Evolutionary conservation across 92 coral and sea anemone genomes (phyloP).

Genomic region (Palythoa grandiflora): DNA sequence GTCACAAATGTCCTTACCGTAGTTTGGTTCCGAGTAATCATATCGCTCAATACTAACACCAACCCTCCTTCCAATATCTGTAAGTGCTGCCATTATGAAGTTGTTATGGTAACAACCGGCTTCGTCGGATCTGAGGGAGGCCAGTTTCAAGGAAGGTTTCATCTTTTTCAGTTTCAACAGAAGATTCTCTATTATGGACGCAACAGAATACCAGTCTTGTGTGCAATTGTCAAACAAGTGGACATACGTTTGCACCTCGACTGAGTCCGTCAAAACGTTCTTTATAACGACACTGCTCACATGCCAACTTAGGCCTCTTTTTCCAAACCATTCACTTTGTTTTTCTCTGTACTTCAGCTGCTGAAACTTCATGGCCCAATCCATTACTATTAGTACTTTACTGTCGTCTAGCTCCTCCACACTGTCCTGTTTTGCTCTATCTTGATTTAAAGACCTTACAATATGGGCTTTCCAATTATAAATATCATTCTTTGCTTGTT

Average conservation of each 20-base stretch:
- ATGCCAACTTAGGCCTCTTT: conserved; percentile 78
- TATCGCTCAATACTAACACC: conserved; percentile 26
- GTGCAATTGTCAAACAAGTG: conserved; percentile 32
- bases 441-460: conserved; percentile 76
- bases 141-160: conserved; percentile 1
- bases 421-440: conserved; percentile 72
- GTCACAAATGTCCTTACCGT: conserved; percentile 48
- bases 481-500: conserved; percentile 1
- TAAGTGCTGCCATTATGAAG: conserved; percentile 9
- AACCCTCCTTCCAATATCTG: conserved; percentile 41
- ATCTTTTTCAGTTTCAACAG: conserved; percentile 17
- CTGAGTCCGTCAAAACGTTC: background rate
- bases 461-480: conserved; percentile 71
- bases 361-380: conserved; percentile 83
- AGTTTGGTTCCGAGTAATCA: conserved; percentile 47
- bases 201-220: conserved; percentile 48
- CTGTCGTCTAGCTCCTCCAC: conserved; percentile 46
- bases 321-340: conserved; percentile 73
- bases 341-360: conserved; percentile 74
- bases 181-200: conserved; percentile 31
- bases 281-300: conserved; percentile 62
- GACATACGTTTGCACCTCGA: conserved; percentile 11
- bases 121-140: conserved; percentile 41
- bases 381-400: conserved; percentile 66
- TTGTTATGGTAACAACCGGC: conserved; percentile 53